Evolutionary conservation across 2,113 vertebrate genomes (phyloP).

Genomic region (Cricetomys ansorgei): DNA sequence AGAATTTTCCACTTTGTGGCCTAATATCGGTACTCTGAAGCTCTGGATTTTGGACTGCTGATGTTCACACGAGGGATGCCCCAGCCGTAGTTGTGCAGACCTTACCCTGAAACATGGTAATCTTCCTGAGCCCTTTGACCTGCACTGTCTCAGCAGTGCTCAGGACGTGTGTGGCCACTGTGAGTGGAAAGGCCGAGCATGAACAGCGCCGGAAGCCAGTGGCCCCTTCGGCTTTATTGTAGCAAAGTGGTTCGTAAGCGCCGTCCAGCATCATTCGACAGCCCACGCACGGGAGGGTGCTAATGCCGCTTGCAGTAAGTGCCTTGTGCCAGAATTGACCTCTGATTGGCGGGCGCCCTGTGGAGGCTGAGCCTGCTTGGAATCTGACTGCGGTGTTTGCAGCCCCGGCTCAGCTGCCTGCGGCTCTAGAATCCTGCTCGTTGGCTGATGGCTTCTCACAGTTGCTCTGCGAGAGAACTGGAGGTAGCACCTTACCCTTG

Average conservation of each 20-base stretch:
- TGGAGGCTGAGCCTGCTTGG: background rate
- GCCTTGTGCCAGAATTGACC: background rate
- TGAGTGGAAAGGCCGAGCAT: background rate
- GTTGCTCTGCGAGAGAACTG: background rate
- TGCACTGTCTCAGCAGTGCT: background rate
- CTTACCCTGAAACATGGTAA: background rate
- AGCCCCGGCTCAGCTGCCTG: background rate
- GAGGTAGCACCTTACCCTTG: background rate
- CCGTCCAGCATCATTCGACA: background rate
- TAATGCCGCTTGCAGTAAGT: background rate
- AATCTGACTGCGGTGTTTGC: background rate
- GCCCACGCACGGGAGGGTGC: accelerated
- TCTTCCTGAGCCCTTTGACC: background rate
- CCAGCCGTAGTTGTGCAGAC: background rate
- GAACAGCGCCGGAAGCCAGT: background rate
- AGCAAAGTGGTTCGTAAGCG: background rate
- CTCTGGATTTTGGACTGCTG: background rate
- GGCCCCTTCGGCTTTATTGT: background rate
- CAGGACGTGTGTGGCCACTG: background rate
- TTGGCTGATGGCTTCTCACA: background rate
- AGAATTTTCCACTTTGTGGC: background rate
- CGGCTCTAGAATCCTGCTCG: background rate
- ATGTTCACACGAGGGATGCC: background rate
- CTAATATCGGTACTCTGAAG: background rate
- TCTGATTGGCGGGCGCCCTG: background rate